phyloP scores from a whole-genome alignment of 2,113 vertebrate species.

The Tragelaphus scriptus region DNA sequence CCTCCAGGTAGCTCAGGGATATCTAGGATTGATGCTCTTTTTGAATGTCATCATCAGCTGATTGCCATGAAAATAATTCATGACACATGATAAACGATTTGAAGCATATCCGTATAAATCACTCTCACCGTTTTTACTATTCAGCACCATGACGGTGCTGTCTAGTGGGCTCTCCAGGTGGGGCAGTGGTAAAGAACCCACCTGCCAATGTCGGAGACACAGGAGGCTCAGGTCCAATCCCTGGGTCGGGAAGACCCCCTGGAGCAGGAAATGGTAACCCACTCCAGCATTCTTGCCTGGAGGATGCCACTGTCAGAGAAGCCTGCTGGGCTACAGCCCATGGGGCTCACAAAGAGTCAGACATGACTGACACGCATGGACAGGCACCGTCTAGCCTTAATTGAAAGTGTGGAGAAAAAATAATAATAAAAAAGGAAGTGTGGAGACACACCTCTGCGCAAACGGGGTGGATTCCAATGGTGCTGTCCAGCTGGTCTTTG shows the following conservation, averaged over 20 bases:
- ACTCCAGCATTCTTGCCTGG: not conserved
- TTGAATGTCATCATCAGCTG: not conserved
- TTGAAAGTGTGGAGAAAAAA: not conserved
- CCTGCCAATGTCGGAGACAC: not conserved
- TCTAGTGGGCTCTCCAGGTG: not conserved
- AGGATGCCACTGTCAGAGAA: not conserved
- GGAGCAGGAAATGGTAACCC: not conserved
- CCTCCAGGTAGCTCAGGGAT: not conserved
- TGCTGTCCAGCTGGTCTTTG: conserved; percentile 84
- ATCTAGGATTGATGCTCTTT: not conserved
- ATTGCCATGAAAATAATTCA: not conserved
- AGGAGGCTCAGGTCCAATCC: not conserved
- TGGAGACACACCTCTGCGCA: conserved; percentile 85
- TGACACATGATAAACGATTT: not conserved
- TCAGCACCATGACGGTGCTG: not conserved
- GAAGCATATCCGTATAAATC: not conserved
- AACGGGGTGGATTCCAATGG: conserved; percentile 84
- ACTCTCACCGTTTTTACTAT: not conserved
- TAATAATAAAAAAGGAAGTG: not conserved
- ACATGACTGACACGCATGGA: not conserved
- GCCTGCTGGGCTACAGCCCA: not conserved
- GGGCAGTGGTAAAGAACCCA: not conserved
- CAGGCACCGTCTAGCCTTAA: not conserved
- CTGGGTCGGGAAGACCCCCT: not conserved
- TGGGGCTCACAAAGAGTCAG: not conserved